Evolutionary conservation across 2,113 vertebrate species (phyloP), one percentile per base, ranked within the genome.

Genomic region (Nicator chloris): DNA sequence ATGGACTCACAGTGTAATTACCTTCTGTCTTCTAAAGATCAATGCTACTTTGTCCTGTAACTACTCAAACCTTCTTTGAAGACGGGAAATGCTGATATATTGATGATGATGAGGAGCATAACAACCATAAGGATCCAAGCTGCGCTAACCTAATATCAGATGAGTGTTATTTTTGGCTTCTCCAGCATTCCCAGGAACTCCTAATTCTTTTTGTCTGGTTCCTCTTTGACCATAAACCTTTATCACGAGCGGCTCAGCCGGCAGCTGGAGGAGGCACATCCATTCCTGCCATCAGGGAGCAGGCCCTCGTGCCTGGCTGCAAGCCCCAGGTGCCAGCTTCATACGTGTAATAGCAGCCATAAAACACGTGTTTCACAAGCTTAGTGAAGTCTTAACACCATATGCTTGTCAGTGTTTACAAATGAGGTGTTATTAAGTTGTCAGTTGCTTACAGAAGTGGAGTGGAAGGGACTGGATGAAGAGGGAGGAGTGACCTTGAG

Each of bases 181-280:
- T 61, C 8, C 9, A 42, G 6, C 2, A 5, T 42, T 78, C 22
- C 10, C 24, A 57, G 31, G n/a, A 66, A 21, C 28, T 75, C 9
- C 15, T 40, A 20, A 54, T 66, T 79, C 24, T 93, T 37, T 42
- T 61, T 45, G 10, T 7, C 60, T 42, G 9, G n/a, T 21, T 27
- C 8, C 3, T 87, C 26, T 77, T 65, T 9, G 9, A 27, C 8
- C 20, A 45, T 68, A 91, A 66, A 0, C 6, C 7, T 85, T 33
- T 24, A 8, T 3, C 5, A 15, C 0, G 0, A 16, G 6, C 64
- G n/a, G 16, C 45, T 73, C 15, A 23, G 15, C 7, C 0, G 0
- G n/a, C 40, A 35, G 17, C 28, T 53, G 31, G 45, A 91, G 13
- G 10, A 53, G 20, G 20, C 9, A 20, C 9, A 8, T 63, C 61